Evolutionary conservation across 2,797 vertebrate species (phyloP).

Genomic region (Chiroxiphia lanceolata): DNA sequence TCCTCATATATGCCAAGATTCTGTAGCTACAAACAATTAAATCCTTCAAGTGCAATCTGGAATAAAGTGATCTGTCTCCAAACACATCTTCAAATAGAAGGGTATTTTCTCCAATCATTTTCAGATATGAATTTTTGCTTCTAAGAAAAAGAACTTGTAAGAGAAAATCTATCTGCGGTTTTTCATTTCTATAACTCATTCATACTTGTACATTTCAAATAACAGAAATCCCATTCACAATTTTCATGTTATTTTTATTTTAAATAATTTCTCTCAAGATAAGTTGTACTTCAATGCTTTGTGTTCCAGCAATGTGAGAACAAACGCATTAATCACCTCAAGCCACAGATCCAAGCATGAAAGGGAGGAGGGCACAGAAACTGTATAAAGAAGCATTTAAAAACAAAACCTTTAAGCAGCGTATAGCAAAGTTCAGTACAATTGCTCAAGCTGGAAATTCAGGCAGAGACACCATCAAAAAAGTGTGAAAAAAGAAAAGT

Average conservation of each 20-base stretch:
- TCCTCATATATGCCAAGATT: conserved; percentile 37
- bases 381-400: background rate
- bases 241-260: background rate
- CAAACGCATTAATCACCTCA: background rate
- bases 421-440: background rate
- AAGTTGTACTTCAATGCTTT: background rate
- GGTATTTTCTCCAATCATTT: background rate
- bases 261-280: background rate
- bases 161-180: background rate
- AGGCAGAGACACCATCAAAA: background rate
- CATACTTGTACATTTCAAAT: background rate
- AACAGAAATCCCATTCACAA: background rate
- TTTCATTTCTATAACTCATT: background rate
- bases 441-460: background rate
- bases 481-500: background rate
- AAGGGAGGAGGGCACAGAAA: background rate
- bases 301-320: background rate
- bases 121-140: background rate
- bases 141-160: background rate
- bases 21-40: conserved; percentile 44
- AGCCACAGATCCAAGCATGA: background rate
- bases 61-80: conserved; percentile 57
- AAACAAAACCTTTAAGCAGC: background rate
- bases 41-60: background rate
- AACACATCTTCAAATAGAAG: background rate